Base-by-base conservation (phyloP, 2,888 invertebrate genomes). In the Sussaba pulchella region DNA sequence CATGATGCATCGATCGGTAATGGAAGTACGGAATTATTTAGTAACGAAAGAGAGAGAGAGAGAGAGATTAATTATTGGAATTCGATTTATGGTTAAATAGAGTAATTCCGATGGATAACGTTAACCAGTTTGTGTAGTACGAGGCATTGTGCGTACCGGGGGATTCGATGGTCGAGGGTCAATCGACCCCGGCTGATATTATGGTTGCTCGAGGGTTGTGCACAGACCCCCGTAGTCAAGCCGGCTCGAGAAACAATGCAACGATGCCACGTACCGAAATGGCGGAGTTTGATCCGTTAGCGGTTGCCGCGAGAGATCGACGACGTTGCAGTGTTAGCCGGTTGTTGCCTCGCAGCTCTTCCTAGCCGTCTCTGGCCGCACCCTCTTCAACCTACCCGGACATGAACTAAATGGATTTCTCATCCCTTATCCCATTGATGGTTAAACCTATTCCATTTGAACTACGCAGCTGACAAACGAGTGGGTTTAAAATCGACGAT, bases 361-460 rank as follows among this genome's bases (percentile, higher is more conserved):
- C n/a, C 31, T 2, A 41, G 5, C 12, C 17, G n/a, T n/a, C 45
- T 19, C 43, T 43, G 1, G 9, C 26, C 6, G 21, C 39, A 21
- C 41, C 69, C 9, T 50, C 43, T n/a, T 2, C 57, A 59, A 59
- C 36, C 50, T 36, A 45, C 61, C 45, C 24, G 14, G 41, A 64
- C 57, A 74, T 63, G 63, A n/a, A 70, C 69, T 70, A 64, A 73
- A 78, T 73, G 43, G 64, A 79, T 74, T 79, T n/a, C n/a, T n/a
- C n/a, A n/a, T 64, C 39, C 78, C 63, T 63, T 43, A 66, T 78
- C 67, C 73, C 14, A 74, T 70, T 69, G 63, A n/a, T n/a, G n/a
- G 69, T 74, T 64, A 50, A 74, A 74, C 41, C 64, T 41, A 79
- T 64, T 70, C 73, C 69, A 57, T 69, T 74, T 70, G 39, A 69